Conservation (phyloP, 2,888 invertebrate genomes). For the Mellilla xanthometata region DNA sequence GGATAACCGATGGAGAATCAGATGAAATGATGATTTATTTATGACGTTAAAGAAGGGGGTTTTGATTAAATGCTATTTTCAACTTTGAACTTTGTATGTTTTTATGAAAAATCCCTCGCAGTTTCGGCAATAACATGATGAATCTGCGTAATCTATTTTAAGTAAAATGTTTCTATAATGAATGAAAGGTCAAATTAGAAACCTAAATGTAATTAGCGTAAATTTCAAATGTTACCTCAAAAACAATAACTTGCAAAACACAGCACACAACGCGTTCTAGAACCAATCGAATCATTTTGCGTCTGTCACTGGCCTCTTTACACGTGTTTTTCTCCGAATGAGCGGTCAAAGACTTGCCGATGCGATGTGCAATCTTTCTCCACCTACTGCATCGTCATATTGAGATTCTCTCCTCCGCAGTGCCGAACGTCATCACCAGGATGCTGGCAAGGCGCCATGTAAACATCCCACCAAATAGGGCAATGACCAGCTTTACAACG, state of each 20-base stretch:
- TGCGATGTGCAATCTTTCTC: conserved; percentile 1
- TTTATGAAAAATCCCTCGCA: too few species aligned
- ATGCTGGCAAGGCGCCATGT: conserved; percentile 67
- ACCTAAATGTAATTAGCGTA: too few species aligned
- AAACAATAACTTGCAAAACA: conserved; percentile 1
- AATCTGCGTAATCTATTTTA: too few species aligned
- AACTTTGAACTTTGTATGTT: neutral
- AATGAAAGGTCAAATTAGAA: too few species aligned
- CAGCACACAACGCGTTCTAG: conserved; percentile 1
- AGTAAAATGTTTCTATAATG: too few species aligned
- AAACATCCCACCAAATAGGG: conserved; percentile 78
- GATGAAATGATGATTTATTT: conserved; percentile 15
- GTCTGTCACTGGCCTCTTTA: neutral
- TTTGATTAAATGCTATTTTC: neutral
- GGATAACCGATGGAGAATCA: conserved; percentile 14
- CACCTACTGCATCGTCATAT: conserved; percentile 19
- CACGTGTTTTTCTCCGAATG: conserved; percentile 3
- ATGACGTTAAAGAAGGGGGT: conserved; percentile 8
- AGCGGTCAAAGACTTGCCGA: conserved; percentile 2
- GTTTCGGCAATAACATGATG: too few species aligned
- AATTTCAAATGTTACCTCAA: neutral
- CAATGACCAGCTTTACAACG: conserved; percentile 70
- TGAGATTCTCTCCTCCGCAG: conserved; percentile 10
- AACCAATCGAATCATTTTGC: conserved; percentile 4
- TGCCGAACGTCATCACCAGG: conserved; percentile 39